Conservation (phyloP, 2,113 vertebrate genomes). For the Hassar affinis region DNA sequence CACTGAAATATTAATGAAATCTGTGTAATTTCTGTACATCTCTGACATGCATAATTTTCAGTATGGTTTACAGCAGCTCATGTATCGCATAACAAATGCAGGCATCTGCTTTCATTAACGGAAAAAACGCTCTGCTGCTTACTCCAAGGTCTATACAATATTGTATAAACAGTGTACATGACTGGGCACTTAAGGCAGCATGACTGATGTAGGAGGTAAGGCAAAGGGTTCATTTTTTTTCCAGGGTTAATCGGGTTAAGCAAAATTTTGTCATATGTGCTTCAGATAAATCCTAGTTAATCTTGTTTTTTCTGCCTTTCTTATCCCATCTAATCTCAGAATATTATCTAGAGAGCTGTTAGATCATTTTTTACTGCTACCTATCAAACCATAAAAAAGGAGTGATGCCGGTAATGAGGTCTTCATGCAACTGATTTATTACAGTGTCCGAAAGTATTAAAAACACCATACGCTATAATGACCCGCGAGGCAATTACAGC, state of each 20-base stretch:
- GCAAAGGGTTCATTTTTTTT: constrained; percentile 35
- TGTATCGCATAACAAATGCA: neutral
- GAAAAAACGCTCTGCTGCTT: neutral
- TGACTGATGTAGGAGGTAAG: constrained; percentile 41
- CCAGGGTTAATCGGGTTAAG: constrained; percentile 47
- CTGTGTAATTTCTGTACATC: neutral
- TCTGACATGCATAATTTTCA: neutral
- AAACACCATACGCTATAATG: constrained; percentile 27
- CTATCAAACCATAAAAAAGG: constrained; percentile 10
- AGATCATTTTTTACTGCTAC: constrained; percentile 13
- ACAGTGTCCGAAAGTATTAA: constrained; percentile 20
- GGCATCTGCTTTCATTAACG: neutral
- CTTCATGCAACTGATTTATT: constrained; percentile 27
- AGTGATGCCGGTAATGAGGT: neutral
- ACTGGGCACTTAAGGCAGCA: constrained; percentile 38
- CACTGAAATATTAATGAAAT: neutral
- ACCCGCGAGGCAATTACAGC: neutral
- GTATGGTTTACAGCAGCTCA: neutral
- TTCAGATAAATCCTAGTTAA: constrained; percentile 42
- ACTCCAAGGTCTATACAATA: constrained; percentile 4
- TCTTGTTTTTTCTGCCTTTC: constrained; percentile 31
- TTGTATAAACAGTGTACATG: constrained; percentile 42
- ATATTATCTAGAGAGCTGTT: constrained; percentile 38
- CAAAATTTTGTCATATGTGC: constrained; percentile 39
- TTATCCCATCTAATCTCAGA: constrained; percentile 48